A percentile compares a stretch with the other conserved stretches of the same genome.
Conservation (phyloP, 2,113 vertebrate species). For the Motacilla tschutschensis region DNA sequence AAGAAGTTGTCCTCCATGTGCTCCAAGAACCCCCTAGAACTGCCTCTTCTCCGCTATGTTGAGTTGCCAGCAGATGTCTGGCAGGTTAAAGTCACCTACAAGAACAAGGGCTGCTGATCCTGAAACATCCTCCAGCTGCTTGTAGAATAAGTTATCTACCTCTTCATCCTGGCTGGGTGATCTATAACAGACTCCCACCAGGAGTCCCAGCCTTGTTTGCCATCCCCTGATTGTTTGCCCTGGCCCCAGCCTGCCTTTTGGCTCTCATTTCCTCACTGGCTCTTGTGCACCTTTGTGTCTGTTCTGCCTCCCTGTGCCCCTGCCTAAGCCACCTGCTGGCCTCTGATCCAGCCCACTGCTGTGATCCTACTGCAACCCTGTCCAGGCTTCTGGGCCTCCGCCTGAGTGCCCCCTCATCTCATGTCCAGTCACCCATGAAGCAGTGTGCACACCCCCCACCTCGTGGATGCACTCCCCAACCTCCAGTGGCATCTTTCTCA, state of each 20-base stretch:
- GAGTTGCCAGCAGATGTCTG: background rate
- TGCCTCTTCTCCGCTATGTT: background rate
- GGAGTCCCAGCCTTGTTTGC: background rate
- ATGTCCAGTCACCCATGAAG: accelerated
- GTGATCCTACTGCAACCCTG: background rate
- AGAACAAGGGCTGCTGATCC: background rate
- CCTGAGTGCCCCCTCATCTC: accelerated
- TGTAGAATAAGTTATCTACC: background rate
- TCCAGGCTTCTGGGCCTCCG: background rate
- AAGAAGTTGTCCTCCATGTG: background rate
- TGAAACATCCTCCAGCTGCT: background rate
- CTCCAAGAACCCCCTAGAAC: too few species aligned
- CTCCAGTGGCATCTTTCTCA: background rate
- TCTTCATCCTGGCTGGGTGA: background rate
- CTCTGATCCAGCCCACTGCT: background rate
- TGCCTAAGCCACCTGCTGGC: background rate
- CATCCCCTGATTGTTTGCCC: background rate
- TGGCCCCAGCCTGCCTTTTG: too few species aligned
- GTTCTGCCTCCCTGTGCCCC: background rate
- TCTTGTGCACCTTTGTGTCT: background rate
- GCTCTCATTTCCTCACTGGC: background rate
- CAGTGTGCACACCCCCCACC: too few species aligned
- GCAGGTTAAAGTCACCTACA: background rate
- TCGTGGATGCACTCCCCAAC: background rate
- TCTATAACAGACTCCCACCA: background rate